phyloP scores from a whole-genome alignment of 2,113 vertebrate genomes.

The Strix aluco region DNA sequence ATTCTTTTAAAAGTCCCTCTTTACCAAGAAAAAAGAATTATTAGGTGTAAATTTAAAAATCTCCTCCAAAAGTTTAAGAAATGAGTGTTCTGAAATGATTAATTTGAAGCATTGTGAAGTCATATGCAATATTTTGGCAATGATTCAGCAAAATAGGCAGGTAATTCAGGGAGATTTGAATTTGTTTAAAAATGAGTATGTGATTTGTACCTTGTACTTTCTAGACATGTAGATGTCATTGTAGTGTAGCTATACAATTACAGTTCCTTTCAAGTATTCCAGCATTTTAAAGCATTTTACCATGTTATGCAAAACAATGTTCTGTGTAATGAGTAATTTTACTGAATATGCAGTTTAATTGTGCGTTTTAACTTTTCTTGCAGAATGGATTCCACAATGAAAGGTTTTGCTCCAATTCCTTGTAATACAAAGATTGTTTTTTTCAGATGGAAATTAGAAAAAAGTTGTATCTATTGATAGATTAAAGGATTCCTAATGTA shows the following conservation, averaged over 20 bases:
- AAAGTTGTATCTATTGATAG: not conserved
- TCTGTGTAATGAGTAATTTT: not conserved
- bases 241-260: not conserved
- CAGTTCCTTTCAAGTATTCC: not conserved
- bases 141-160: not conserved
- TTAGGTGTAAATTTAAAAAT: not conserved
- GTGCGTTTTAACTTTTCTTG: not conserved
- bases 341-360: not conserved
- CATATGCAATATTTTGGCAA: not conserved
- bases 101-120: not conserved
- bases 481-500: not conserved
- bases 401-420: not conserved
- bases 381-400: not conserved
- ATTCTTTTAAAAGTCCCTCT: not conserved
- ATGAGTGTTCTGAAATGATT: not conserved
- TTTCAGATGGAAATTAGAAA: not conserved
- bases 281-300: not conserved
- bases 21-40: not conserved
- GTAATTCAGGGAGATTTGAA: not conserved
- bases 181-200: not conserved
- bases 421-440: not conserved
- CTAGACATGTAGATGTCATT: not conserved
- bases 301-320: not conserved
- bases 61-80: not conserved
- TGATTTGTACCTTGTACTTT: not conserved